These are phyloP conservation scores for Todus mexicanus DNA, from an alignment of 2,797 vertebrate genomes.

Conservation along the genomic window DNA sequence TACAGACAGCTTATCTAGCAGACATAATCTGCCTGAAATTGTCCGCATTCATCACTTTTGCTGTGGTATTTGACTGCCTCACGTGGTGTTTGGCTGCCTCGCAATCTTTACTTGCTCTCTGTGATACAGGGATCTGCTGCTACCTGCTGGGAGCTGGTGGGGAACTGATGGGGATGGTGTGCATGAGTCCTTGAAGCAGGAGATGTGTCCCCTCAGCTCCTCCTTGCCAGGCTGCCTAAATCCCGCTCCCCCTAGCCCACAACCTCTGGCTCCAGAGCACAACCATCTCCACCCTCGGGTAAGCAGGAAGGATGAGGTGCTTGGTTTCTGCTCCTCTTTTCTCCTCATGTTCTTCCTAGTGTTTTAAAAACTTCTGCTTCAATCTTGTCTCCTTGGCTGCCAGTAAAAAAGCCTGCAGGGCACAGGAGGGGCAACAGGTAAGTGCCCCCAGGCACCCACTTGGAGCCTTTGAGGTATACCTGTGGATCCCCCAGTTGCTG, in stretches of 20 bases:
- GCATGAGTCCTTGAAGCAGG: not conserved
- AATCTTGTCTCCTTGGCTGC: not conserved
- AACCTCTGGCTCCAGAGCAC: not conserved
- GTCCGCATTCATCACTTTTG: not conserved
- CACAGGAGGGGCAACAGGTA: not conserved
- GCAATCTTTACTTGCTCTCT: not conserved
- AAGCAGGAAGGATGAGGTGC: not conserved
- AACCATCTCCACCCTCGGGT: not conserved
- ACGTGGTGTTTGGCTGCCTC: not conserved
- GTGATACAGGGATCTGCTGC: not conserved
- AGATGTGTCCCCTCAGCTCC: not conserved
- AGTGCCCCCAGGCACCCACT: not conserved
- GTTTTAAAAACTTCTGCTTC: not conserved
- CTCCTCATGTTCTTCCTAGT: not conserved
- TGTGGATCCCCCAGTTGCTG: not conserved
- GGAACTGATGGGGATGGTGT: accelerated
- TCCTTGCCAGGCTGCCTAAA: not conserved
- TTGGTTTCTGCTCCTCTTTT: not conserved
- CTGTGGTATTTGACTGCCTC: not conserved
- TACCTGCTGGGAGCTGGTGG: not conserved
- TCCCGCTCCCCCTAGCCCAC: accelerated
- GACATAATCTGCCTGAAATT: not conserved
- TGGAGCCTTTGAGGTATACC: not conserved
- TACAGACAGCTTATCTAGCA: not conserved
- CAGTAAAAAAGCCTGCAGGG: not conserved